These are phyloP conservation scores for Notarius quadriscutis DNA, from an alignment of 2,113 vertebrate species.

Conservation along the genomic window DNA sequence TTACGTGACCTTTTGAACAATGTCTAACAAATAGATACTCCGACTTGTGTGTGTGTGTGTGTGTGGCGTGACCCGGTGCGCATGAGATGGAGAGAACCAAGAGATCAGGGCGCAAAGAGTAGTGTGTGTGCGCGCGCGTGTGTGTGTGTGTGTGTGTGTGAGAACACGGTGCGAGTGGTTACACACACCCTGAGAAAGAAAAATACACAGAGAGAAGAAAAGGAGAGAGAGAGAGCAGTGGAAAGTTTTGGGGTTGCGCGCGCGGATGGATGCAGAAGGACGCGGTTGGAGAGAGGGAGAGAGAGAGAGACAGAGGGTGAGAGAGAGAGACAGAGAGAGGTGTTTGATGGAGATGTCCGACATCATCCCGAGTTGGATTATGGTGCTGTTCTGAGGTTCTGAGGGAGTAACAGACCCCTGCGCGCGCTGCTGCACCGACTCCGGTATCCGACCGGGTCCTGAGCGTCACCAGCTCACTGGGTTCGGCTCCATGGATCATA, in stretches of 20 bases:
- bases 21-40: conserved; percentile 8
- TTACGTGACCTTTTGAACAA: conserved; percentile 29
- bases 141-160: background rate
- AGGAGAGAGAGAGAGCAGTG: background rate
- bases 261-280: background rate
- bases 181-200: background rate
- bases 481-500: background rate
- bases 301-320: too few relatives aligned
- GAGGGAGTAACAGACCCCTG: background rate
- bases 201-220: background rate
- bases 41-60: background rate
- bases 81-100: background rate
- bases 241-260: conserved; percentile 6
- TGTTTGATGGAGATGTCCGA: background rate
- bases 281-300: background rate
- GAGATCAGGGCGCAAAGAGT: background rate
- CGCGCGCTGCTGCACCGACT: background rate
- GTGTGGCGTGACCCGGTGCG: background rate
- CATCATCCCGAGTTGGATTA: background rate
- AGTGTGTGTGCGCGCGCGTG: background rate
- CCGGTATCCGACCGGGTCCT: too few relatives aligned
- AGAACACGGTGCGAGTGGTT: background rate
- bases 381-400: background rate
- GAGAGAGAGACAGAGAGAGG: too few relatives aligned
- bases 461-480: background rate